phyloP scores from a whole-genome alignment of 2,888 invertebrate genomes.

The Pasiphila rectangulata region DNA sequence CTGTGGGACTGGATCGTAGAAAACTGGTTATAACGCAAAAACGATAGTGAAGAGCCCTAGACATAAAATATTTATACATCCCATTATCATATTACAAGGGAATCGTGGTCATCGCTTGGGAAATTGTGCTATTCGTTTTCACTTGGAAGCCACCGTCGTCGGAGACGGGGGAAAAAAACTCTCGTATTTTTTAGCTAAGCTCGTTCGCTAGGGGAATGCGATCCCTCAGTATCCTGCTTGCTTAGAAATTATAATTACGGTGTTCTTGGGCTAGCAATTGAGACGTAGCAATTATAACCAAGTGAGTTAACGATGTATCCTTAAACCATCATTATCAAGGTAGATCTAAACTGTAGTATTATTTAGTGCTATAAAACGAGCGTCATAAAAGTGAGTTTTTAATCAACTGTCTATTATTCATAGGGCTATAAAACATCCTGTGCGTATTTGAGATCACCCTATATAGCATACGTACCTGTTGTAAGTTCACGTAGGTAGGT shows the following conservation, averaged over 20 bases:
- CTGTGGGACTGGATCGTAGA: slow-evolving; percentile 56
- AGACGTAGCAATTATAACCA: slow-evolving; percentile 38
- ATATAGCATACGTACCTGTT: slow-evolving; percentile 15
- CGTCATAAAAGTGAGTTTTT: slow-evolving; percentile 48
- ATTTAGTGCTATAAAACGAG: slow-evolving; percentile 50
- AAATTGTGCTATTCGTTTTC: slow-evolving; percentile 77
- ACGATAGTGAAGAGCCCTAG: slow-evolving; percentile 66
- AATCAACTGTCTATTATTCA: slow-evolving; percentile 43
- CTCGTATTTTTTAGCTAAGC: slow-evolving; percentile 20
- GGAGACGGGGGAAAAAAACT: slow-evolving; percentile 52
- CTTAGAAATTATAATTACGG: slow-evolving; percentile 39
- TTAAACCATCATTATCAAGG: slow-evolving; percentile 45
- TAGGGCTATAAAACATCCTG: slow-evolving; percentile 29
- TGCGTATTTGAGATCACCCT: slow-evolving; percentile 23
- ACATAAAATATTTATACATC: slow-evolving; percentile 76
- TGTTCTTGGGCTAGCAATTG: slow-evolving; percentile 27
- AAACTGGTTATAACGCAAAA: slow-evolving; percentile 72
- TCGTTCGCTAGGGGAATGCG: slow-evolving; percentile 36
- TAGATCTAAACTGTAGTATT: slow-evolving; percentile 47
- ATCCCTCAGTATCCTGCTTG: slow-evolving; percentile 40
- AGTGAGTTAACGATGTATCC: slow-evolving; percentile 46
- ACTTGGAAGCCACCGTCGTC: slow-evolving; percentile 57
- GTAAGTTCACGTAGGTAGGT: slow-evolving; percentile 20
- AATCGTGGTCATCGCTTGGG: slow-evolving; percentile 75
- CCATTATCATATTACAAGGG: slow-evolving; percentile 80